These are phyloP conservation scores for Channallabes apus DNA, from an alignment of 2,797 vertebrate genomes.

Conservation along the genomic window DNA sequence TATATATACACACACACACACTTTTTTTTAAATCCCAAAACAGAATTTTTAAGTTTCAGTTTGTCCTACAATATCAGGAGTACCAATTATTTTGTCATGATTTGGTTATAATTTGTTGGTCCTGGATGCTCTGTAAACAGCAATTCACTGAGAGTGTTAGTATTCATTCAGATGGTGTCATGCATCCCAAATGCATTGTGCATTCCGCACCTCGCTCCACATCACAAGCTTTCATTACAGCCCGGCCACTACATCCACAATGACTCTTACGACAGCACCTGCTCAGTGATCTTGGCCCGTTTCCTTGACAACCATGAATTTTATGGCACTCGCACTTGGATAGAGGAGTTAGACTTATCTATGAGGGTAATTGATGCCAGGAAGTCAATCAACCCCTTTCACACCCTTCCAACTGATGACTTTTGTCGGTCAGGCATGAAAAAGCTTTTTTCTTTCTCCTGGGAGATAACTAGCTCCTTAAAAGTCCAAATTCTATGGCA, in stretches of 20 bases:
- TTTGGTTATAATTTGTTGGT: slow-evolving; percentile 27
- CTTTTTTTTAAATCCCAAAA: no score
- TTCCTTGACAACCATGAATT: slow-evolving; percentile 50
- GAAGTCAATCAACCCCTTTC: slow-evolving; percentile 56
- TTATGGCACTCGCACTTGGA: slow-evolving; percentile 43
- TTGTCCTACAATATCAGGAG: neutral
- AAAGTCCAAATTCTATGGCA: slow-evolving; percentile 53
- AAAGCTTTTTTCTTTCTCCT: slow-evolving; percentile 36
- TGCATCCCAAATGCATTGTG: slow-evolving; percentile 37
- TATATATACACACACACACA: no score
- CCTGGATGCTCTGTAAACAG: slow-evolving; percentile 40
- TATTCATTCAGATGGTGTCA: slow-evolving; percentile 40
- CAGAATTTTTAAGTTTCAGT: no score
- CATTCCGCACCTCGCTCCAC: slow-evolving; percentile 37
- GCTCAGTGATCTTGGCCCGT: slow-evolving; percentile 44
- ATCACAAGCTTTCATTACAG: slow-evolving; percentile 43
- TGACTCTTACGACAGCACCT: slow-evolving; percentile 40
- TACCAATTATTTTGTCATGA: slow-evolving; percentile 26
- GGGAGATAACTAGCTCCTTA: slow-evolving; percentile 48
- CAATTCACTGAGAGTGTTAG: slow-evolving; percentile 34
- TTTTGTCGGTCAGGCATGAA: slow-evolving; percentile 43
- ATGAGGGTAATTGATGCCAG: slow-evolving; percentile 54
- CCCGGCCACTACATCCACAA: slow-evolving; percentile 45
- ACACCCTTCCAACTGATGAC: slow-evolving; percentile 38
- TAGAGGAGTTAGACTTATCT: slow-evolving; percentile 47